Evolutionary conservation across 2,113 vertebrate genomes (phyloP), one percentile per base, ranked within the genome.

Genomic region (Ammodytes dubius): DNA sequence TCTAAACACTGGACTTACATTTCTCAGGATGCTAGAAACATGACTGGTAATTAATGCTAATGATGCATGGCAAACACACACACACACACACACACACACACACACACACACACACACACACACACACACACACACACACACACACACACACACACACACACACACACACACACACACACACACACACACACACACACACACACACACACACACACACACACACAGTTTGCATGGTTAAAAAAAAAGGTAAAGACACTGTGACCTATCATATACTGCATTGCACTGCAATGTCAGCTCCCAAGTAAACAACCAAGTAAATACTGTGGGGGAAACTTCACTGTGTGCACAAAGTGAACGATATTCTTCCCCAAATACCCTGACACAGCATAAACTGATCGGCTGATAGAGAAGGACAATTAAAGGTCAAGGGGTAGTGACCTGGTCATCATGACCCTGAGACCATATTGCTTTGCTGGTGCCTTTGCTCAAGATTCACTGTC

Each of bases 271-370:
- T 66, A 75, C 71, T 76, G 81, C 78, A 82, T 70, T n/a, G 57
- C 57, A 74, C 75, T 81, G 78, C 74, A 71, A 65, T 70, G 75
- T 87, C 82, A 85, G n/a, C 45, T 58, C 60, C 37, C 37, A 19
- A 52, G 46, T 53, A 77, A 85, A 74, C 59, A 81, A 14, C 19
- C 49, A 17, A 15, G 40, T 79, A 67, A 79, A 81, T 45, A 58
- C 12, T 60, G 71, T 47, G 27, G 9, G 7, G 12, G 14, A 72
- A 45, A 4, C 49, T 53, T 71, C 57, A 59, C 15, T 47, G n/a
- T 35, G 37, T 53, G 63, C 61, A 40, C 35, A 27, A 47, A 78
- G 53, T 19, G 73, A 57, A 42, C 4, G 1, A 54, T 50, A 10
- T 54, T 71, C 40, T 40, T 40, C n/a, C 27, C 19, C 11, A 45